phyloP scores from a whole-genome alignment of 2,888 invertebrate species.

The Agriopis marginaria region DNA sequence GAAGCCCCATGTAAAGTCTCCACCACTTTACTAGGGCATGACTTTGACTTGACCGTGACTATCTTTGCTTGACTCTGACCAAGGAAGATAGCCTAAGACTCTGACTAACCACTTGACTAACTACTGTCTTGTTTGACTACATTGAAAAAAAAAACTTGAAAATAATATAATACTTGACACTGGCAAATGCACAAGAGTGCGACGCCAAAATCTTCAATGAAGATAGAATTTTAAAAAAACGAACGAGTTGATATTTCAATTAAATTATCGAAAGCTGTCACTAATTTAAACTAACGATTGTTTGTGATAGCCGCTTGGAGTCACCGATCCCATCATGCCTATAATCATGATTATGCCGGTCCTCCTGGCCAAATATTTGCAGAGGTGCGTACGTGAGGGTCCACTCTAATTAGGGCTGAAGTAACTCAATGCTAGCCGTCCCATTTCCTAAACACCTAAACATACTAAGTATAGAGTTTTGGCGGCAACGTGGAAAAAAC shows the following conservation, averaged over 20 bases:
- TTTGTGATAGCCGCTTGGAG: constrained; percentile 39
- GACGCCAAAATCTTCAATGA: too few relatives aligned
- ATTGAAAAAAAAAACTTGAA: too few relatives aligned
- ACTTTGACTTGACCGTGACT: too few relatives aligned
- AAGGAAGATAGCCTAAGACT: too few relatives aligned
- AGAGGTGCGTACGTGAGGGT: constrained; percentile 68
- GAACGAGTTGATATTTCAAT: constrained; percentile 6
- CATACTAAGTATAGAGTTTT: constrained; percentile 9
- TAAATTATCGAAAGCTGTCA: constrained; percentile 1
- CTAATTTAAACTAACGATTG: constrained; percentile 18
- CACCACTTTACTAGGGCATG: too few relatives aligned
- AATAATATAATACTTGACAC: too few relatives aligned
- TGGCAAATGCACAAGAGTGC: too few relatives aligned
- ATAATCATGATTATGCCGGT: constrained; percentile 40
- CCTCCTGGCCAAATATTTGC: constrained; percentile 66
- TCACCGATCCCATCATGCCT: constrained; percentile 28
- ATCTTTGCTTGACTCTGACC: too few relatives aligned
- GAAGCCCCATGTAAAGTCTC: too few relatives aligned
- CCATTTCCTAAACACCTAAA: constrained; percentile 29
- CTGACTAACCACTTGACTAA: too few relatives aligned
- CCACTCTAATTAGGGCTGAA: constrained; percentile 68
- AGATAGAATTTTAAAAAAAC: background rate
- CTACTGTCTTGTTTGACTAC: too few relatives aligned
- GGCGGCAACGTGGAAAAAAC: too few relatives aligned
- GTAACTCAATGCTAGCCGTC: constrained; percentile 51